Evolutionary conservation across 64 coral and sea anemone species (phyloP), one percentile per base, ranked within the genome.

Genomic region (Actinia equina): DNA sequence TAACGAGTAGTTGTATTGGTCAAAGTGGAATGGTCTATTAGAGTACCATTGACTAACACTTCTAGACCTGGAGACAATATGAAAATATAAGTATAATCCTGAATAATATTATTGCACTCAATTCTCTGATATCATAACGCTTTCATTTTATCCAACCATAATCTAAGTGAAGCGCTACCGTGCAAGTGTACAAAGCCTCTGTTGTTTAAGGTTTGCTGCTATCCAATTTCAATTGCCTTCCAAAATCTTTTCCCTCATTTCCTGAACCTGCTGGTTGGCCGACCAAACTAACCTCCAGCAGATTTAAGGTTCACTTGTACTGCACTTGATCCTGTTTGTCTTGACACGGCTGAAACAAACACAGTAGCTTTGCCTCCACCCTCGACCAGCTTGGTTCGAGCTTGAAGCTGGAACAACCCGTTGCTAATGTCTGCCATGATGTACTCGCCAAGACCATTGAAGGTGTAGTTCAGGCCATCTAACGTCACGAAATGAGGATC

Each of bases 391-490:
- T 60, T 51, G 52, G 90, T 92, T 74, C 90, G 58, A 55, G 90
- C 84, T 90, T 92, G 90, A 20, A 92, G 58, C 46, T 87, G 60
- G 46, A 92, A 92, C 15, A 56, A 69, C 14, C 30, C 46, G 26
- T 83, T 64, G 4, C 51, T 84, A 11, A 63, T 81, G 46, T 90
- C 52, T 8, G 53, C 51, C 90, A 92, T 92, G 3, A 76, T 83
- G 52, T 87, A 92, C 51, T 92, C 90, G 42, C 90, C 90, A 20
- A 92, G 78, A 12, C 90, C 90, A 67, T 92, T 92, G 62, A 92
- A 92, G 9, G 90, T 92, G 78, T 92, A 92, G 90, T 92, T 92
- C 70, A 19, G 46, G 49, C 63, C 77, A 57, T 92, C 90, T 61
- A 92, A 65, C 12, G 90, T 92, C 13, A 92, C 85, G 37, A 92